These are phyloP conservation scores for Podarcis cretensis DNA, from an alignment of 2,113 vertebrate genomes.

Conservation along the genomic window DNA sequence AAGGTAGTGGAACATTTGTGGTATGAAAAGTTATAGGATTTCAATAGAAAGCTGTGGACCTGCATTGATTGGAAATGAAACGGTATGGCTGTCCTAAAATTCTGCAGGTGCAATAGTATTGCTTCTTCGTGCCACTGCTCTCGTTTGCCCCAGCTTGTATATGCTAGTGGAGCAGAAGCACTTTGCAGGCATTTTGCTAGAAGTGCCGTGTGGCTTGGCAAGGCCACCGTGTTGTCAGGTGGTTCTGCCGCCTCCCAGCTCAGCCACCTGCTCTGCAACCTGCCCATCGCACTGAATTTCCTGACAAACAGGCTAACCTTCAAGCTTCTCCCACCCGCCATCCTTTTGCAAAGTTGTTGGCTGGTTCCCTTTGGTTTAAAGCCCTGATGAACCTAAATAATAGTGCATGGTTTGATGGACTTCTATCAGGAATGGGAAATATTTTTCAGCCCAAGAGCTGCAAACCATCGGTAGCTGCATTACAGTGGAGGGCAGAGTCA, in stretches of 20 bases:
- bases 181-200: not conserved
- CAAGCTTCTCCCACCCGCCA: not conserved
- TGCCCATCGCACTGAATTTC: not conserved
- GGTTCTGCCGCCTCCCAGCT: not conserved
- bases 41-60: too few relatives aligned
- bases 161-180: not conserved
- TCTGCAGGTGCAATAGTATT: too few relatives aligned
- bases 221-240: not conserved
- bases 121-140: too few relatives aligned
- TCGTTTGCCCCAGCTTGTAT: not conserved
- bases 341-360: not conserved
- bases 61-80: too few relatives aligned
- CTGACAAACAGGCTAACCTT: not conserved
- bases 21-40: too few relatives aligned
- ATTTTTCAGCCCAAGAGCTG: too few relatives aligned
- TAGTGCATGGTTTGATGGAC: not conserved
- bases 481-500: too few relatives aligned
- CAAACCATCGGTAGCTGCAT: too few relatives aligned
- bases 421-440: too few relatives aligned
- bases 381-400: not conserved
- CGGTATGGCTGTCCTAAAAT: too few relatives aligned
- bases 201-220: not conserved
- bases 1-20: too few relatives aligned
- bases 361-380: not conserved
- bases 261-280: not conserved